phyloP scores from a whole-genome alignment of 2,888 invertebrate genomes.

The Globia sparganii region DNA sequence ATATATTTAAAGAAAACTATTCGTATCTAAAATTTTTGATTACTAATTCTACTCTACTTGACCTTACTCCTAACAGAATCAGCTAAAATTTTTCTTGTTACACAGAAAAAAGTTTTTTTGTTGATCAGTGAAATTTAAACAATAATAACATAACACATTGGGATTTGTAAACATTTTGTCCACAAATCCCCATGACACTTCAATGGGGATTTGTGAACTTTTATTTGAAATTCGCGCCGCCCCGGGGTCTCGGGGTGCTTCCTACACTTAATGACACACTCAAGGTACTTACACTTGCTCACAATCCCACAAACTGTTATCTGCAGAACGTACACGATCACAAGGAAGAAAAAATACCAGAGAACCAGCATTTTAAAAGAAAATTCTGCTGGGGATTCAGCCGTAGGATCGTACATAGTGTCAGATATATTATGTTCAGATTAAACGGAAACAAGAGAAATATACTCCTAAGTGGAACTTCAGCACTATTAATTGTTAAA shows the following conservation, averaged over 20 bases:
- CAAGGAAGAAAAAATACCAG: slow-evolving; percentile 5
- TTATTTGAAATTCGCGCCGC: slow-evolving; percentile 5
- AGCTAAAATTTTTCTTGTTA: too few species aligned
- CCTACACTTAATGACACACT: not conserved
- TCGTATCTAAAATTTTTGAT: too few species aligned
- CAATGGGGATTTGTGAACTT: too few species aligned
- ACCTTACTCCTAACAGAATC: too few species aligned
- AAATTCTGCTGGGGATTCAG: not conserved
- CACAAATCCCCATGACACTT: too few species aligned
- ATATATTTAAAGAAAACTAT: too few species aligned
- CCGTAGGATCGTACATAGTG: not conserved
- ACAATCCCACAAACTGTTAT: not conserved
- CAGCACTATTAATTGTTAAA: not conserved
- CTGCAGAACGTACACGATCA: slow-evolving; percentile 20
- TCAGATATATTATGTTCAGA: not conserved
- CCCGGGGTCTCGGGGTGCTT: not conserved
- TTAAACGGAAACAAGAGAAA: not conserved
- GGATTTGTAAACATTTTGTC: too few species aligned
- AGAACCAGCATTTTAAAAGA: not conserved
- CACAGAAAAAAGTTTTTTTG: too few species aligned
- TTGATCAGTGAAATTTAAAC: too few species aligned
- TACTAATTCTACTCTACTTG: too few species aligned
- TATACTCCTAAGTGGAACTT: not conserved
- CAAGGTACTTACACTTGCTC: slow-evolving; percentile 18
- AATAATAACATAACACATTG: too few species aligned